These are phyloP conservation scores for Pogona vitticeps DNA, from an alignment of 2,113 vertebrate genomes.

Conservation along the genomic window DNA sequence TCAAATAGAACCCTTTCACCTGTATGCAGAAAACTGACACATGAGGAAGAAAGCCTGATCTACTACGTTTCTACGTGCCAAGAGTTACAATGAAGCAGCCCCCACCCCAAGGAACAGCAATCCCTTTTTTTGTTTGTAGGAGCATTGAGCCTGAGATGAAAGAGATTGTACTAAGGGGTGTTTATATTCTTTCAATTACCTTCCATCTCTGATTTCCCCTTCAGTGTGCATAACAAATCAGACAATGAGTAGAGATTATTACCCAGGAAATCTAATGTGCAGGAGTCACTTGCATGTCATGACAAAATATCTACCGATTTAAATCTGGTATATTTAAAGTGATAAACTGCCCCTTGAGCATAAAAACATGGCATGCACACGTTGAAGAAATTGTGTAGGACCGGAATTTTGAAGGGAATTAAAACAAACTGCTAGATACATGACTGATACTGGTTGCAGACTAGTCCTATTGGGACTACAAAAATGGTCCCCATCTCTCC, in stretches of 20 bases:
- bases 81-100: not conserved
- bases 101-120: not conserved
- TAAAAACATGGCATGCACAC: not conserved
- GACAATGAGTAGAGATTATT: not conserved
- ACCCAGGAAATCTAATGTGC: not conserved
- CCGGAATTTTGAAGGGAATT: slow-evolving; percentile 36
- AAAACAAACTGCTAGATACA: slow-evolving; percentile 24
- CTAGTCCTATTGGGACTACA: no score
- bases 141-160: not conserved
- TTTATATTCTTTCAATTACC: not conserved
- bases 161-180: not conserved
- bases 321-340: no score
- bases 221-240: not conserved
- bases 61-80: not conserved
- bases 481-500: no score
- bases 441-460: not conserved
- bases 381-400: not conserved
- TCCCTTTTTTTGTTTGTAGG: not conserved
- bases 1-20: slow-evolving; percentile 31
- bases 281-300: no score
- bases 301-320: no score
- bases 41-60: not conserved
- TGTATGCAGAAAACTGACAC: slow-evolving; percentile 13
- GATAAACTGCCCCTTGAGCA: not conserved
- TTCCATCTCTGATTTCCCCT: not conserved